Evolutionary conservation across 2,113 vertebrate genomes (phyloP), one percentile per base, ranked within the genome.

Genomic region (Furnarius figulus): DNA sequence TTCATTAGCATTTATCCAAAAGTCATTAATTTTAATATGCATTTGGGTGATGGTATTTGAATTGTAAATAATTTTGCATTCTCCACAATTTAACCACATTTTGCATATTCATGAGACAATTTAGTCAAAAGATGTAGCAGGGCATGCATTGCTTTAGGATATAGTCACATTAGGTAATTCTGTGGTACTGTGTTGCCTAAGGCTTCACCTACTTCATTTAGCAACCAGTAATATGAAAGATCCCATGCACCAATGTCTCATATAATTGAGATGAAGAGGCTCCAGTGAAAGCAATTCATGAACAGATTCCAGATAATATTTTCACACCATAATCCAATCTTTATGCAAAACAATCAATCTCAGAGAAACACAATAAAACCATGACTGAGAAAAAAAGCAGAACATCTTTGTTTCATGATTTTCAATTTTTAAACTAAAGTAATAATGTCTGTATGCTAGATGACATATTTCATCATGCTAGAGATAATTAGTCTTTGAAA

Each of bases 21-120:
- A 96, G 76, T 93, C 80, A 97, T 97, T 97, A 96, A 96, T 97
- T 97, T 98, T 97, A 96, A 95, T 97, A 92, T 47, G 59, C 65
- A 53, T 97, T 97, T 95, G 73, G 79, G 59, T 95, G 85, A 92
- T 67, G n/a, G 18, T 89, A 96, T 97, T 97, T 98, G 94, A 98
- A 97, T 97, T 96, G 72, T 96, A 97, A 97, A 97, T 97, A 94
- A 31, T 81, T 94, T 56, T 79, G 9, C 15, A 79, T 67, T 87
- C 88, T 72, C 67, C 72, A 92, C 73, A 75, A 86, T 91, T 97
- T 93, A 95, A 91, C 50, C 39, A 75, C 22, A 79, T 80, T 96
- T 97, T 96, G 58, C 73, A 97, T 97, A 97, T 97, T 92, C 93
- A 93, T 97, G 85, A 97, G 92, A 83, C 28, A 95, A 83, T 92